Evolutionary conservation across 2,113 vertebrate species (phyloP).

Genomic region (Gasterosteus nipponicus): DNA sequence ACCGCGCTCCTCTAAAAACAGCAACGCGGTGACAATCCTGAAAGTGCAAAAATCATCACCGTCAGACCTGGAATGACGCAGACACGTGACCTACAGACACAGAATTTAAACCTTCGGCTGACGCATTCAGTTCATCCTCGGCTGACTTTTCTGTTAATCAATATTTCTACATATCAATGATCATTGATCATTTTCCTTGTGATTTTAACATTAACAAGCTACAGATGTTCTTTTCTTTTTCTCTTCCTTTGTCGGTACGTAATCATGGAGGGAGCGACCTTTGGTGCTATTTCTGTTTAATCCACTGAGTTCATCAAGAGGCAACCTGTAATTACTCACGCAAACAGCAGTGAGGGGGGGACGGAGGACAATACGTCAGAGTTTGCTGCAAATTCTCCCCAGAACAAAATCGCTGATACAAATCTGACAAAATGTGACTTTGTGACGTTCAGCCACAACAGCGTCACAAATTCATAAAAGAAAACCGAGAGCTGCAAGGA

Average conservation of each 20-base stretch:
- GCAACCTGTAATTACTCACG: background rate
- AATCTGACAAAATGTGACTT: no score
- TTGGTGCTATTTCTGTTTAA: background rate
- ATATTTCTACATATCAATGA: no score
- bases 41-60: no score
- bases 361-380: background rate
- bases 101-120: background rate
- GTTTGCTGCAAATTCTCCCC: background rate
- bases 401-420: background rate
- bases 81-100: background rate
- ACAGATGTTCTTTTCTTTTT: background rate
- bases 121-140: background rate
- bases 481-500: no score
- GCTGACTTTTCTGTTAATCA: background rate
- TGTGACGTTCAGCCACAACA: background rate
- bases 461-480: no score
- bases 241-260: no score
- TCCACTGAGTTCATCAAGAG: background rate
- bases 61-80: background rate
- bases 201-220: background rate
- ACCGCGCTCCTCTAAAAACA: background rate
- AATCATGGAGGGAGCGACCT: background rate
- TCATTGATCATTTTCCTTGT: no score
- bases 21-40: background rate
- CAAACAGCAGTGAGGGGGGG: background rate